Evolutionary conservation across 2,888 invertebrate species (phyloP), one percentile per base, ranked within the genome.

Genomic region (Morpho deidamia): DNA sequence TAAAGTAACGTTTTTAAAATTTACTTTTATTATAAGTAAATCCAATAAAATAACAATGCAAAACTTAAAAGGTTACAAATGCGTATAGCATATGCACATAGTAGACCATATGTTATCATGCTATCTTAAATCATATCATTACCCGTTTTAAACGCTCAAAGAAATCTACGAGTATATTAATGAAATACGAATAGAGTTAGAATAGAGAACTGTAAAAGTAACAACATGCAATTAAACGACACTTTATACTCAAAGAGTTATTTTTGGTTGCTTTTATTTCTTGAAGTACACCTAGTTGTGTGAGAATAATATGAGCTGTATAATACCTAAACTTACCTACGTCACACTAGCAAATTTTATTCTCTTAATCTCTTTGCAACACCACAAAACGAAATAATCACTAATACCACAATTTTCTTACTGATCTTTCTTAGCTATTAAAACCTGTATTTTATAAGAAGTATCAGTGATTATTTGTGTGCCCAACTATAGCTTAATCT

Each of bases 161-260:
- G 47, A 48, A 74, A 76, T 78, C 78, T 76, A 23, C 23, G 23
- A 23, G 23, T 23, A 56, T 80, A 82, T 83, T 81, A 75, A 81
- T 80, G 71, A 79, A 77, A 76, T 72, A 74, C 72, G 81, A 81
- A 82, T 79, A 78, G 76, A 80, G 69, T 72, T 68, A 63, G 65
- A n/a, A n/a, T n/a, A n/a, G n/a, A n/a, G n/a, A 73, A 70, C 71
- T 75, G 77, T 74, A 71, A 75, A 78, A 81, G 76, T 85, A 80
- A 75, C 71, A 75, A 74, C 74, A 75, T 79, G 80, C 83, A 87
- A 87, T 86, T 87, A 87, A 85, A 87, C 81, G 82, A 71, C 85
- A 84, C 81, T 86, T 83, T 83, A 80, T 76, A 83, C 80, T 81
- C 78, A 80, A 79, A 76, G 77, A 79, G 75, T 74, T 77, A 74